phyloP scores from a whole-genome alignment of 2,797 vertebrate genomes.

The Ciconia nigra region DNA sequence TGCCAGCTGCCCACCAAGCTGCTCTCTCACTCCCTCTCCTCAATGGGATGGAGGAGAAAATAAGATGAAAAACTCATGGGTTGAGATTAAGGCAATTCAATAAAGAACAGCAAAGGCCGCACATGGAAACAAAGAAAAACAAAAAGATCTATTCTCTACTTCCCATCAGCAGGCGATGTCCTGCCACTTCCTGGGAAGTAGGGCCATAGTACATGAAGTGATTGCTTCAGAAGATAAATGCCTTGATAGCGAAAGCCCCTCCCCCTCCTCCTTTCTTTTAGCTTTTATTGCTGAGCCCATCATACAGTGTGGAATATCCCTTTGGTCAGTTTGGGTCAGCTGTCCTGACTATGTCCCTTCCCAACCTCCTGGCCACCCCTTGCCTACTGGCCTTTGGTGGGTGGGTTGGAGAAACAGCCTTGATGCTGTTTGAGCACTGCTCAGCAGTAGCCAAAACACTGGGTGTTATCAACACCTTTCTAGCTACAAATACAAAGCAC shows the following conservation, averaged over 20 bases:
- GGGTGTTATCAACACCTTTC: not conserved
- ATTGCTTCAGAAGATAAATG: not conserved
- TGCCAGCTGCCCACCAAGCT: not conserved
- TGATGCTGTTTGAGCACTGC: not conserved
- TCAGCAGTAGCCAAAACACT: not conserved
- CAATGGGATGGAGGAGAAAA: not conserved
- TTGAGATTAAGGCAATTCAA: not conserved
- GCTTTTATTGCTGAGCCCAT: not conserved
- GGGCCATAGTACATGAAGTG: not conserved
- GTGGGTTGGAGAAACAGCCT: not conserved
- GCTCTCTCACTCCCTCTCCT: not conserved
- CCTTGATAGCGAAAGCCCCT: not conserved
- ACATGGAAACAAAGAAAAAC: not conserved
- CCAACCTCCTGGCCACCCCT: not conserved
- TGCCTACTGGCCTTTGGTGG: not conserved
- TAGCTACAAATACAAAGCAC: not conserved
- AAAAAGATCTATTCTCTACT: not conserved
- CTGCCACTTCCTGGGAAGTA: not conserved
- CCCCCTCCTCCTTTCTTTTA: not conserved
- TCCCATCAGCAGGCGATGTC: not conserved
- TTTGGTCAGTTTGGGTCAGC: not conserved
- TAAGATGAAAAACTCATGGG: not conserved
- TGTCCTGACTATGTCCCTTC: not conserved
- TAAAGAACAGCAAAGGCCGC: not conserved
- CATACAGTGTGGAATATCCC: not conserved